Conservation (phyloP, 2,113 vertebrate genomes). For the western clawed frog (Xenopus tropicalis) region DNA sequence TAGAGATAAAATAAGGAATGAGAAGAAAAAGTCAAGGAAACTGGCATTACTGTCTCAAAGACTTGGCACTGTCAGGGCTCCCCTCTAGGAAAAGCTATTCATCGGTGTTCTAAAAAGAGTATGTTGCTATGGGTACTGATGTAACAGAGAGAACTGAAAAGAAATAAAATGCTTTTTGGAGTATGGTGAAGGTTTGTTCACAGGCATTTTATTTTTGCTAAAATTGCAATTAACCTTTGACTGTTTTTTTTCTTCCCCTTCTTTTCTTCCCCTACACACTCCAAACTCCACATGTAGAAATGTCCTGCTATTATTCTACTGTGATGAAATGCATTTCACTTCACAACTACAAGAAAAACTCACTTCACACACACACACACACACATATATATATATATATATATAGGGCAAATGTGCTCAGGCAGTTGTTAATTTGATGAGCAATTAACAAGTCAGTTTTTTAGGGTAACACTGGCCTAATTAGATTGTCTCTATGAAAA, state of each 20-base stretch:
- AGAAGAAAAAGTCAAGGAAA: constrained; percentile 21
- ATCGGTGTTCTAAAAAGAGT: constrained; percentile 31
- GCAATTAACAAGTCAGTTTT: constrained; percentile 17
- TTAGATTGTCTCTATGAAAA: not conserved
- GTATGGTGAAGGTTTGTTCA: constrained; percentile 23
- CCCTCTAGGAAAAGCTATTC: constrained; percentile 44
- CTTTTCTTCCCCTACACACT: not conserved
- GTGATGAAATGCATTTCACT: not conserved
- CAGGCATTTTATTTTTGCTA: constrained; percentile 33
- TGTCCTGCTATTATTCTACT: not conserved
- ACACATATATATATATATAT: too few relatives aligned
- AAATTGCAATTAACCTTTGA: constrained; percentile 43
- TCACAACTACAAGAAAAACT: too few relatives aligned
- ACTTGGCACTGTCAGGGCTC: constrained; percentile 25
- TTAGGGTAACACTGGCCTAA: constrained; percentile 1
- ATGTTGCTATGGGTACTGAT: constrained; percentile 42
- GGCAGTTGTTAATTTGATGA: not conserved
- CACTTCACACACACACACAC: not conserved
- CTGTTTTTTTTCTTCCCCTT: constrained; percentile 12
- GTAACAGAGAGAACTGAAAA: constrained; percentile 36
- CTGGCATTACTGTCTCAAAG: constrained; percentile 18
- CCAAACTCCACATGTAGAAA: not conserved
- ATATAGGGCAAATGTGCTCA: constrained; percentile 13
- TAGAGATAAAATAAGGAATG: constrained; percentile 16
- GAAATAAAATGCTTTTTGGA: constrained; percentile 33